Base-by-base conservation (phyloP, 2,113 vertebrate species). In the Riparia riparia region DNA sequence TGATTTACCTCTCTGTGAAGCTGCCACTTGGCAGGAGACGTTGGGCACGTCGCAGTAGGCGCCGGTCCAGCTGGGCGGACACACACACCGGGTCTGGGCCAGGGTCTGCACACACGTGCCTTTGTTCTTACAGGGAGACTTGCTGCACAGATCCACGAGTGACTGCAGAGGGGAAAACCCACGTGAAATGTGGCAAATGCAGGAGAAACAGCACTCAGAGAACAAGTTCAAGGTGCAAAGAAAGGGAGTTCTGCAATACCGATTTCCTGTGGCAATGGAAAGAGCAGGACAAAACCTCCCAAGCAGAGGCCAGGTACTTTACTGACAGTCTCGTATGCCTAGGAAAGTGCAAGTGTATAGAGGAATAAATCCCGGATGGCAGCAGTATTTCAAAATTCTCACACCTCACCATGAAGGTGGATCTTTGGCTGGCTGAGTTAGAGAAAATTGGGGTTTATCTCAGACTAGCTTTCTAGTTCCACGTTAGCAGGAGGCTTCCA, bases 31-130 rank as follows among this genome's bases (percentile, higher is more conserved):
- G 85, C 99, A 99, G 1, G 99, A 99, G 91, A 98, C 97, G 3
- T 92, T 98, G 45, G 99, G 99, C 66, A 99, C 98, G 1, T 99
- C 99, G 8, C 99, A 99, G 97, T 99, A 99, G 32, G 98, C 97
- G 17, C 99, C 99, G 0, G 98, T 98, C 99, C 99, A 99, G 44
- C 98, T 98, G 10, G 97, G 56, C 0, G 97, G 96, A 71, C 99
- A 99, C 58, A 96, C 95, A 16, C 99, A 99, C 15, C 90, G 98
- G 89, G 98, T 99, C 54, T 97, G 96, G 4, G 98, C 98, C 49
- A 97, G 98, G 2, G 91, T 98, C 95, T 99, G 99, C 47, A 98
- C 84, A 45, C 99, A 99, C 0, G 97, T 96, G 14, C 99, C 99
- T 24, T 98, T 98, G 34, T 99, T 99, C 86, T 97, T 98, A 91